Base-by-base conservation (phyloP, 2,797 vertebrate species). In the Catharus ustulatus region DNA sequence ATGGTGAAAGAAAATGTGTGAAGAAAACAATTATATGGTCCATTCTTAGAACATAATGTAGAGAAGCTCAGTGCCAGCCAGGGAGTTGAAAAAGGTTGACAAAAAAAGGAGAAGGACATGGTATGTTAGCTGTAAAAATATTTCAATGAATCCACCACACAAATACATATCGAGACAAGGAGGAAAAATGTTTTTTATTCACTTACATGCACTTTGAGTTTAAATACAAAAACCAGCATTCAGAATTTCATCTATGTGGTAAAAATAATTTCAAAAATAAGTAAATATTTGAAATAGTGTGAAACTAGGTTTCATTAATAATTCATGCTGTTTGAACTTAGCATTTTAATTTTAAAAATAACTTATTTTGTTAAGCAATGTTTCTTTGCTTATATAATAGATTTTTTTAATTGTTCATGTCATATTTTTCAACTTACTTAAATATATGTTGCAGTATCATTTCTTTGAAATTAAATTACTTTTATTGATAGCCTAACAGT, bases 261-360 rank as follows among this genome's bases (percentile, higher is more conserved):
- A 46, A 95, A 95, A 91, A 93, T 38, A 27, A 10, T 95, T 96
- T 93, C 43, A 86, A 94, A 87, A 89, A 26, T 32, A 95, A 72
- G 43, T 82, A 95, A 96, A 90, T 87, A 89, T 74, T 90, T 32
- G 58, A 91, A 79, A 94, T 29, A 96, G 78, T 84, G 48, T 38
- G 45, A 96, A 89, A 73, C 71, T 83, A 89, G 48, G 79, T 62
- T 89, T 94, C 67, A 96, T 97, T 26, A 96, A 97, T 94, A 97
- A 92, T 45, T 84, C 89, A 93, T 81, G 74, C 81, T 93, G 22
- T 43, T 81, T 48, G 40, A 95, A 96, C 93, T 93, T 96, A 95
- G 45, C 26, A 52, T 95, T 97, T 95, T 97, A 58, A 95, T 97
- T 97, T 96, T 49, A 82, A 93, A 92, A 90, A 68, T 55, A 49